Conservation (phyloP, 2,113 vertebrate genomes). For the Psammodynastes pulverulentus region DNA sequence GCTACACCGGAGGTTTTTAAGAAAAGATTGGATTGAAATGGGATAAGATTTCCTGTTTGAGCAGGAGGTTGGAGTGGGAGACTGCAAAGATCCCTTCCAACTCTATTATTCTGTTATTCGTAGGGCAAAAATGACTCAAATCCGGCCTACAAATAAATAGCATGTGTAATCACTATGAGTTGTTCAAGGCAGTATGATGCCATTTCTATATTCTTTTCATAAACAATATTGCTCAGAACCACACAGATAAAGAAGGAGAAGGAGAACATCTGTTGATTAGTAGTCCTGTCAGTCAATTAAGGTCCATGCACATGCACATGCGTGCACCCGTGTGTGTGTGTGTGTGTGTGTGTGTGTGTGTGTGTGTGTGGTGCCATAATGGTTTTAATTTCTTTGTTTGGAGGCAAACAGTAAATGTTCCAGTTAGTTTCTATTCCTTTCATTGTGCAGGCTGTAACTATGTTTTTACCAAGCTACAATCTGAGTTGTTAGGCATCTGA, state of each 20-base stretch:
- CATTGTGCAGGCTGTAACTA: slow-evolving; percentile 27
- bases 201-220: not conserved
- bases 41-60: not conserved
- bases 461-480: slow-evolving; percentile 54
- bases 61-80: not conserved
- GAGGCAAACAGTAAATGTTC: slow-evolving; percentile 38
- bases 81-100: not conserved
- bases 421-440: slow-evolving; percentile 34
- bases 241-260: not conserved
- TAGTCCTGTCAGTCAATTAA: not conserved
- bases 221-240: not conserved
- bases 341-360: no score
- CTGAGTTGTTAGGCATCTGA: slow-evolving; percentile 61
- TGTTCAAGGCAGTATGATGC: not conserved
- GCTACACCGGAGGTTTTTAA: not conserved
- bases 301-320: not conserved
- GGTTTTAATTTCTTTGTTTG: slow-evolving; percentile 35
- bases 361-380: not conserved
- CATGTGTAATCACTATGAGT: not conserved
- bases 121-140: not conserved
- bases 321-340: fast-evolving
- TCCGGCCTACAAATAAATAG: not conserved
- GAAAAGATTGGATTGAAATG: not conserved
- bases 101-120: not conserved
- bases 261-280: no score